Percentiles rank a stretch among this genome's conserved stretches.
Conservation (phyloP, 1,140 invertebrate genomes). For the Neotoxoptera formosana region DNA sequence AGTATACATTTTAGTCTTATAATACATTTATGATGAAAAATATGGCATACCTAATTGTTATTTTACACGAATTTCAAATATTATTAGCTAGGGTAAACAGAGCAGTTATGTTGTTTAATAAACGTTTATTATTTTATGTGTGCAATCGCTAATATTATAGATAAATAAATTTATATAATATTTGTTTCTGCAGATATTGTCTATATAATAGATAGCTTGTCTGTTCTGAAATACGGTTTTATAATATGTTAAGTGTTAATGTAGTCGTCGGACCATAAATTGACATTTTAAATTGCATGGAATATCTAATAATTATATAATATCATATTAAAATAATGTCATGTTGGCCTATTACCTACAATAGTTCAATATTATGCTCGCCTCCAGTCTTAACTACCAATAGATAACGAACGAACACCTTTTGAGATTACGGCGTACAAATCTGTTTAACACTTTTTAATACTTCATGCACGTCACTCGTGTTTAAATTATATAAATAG, state of each 20-base stretch:
- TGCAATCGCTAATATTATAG: not conserved
- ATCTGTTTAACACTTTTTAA: not conserved
- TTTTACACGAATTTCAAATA: not conserved
- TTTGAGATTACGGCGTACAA: not conserved
- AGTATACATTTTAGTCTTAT: not conserved
- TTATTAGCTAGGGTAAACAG: no score
- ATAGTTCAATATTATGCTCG: not conserved
- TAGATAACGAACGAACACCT: not conserved
- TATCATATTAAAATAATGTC: not conserved
- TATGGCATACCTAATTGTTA: not conserved
- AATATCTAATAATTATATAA: not conserved
- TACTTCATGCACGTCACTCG: not conserved
- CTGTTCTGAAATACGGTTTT: no score
- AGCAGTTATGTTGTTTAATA: not conserved
- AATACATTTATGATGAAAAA: not conserved
- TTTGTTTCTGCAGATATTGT: not conserved
- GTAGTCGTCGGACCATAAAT: not conserved
- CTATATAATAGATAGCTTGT: no score
- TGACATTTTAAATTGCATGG: not conserved
- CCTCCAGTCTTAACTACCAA: not conserved
- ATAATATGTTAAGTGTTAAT: not conserved
- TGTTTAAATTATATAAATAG: no score
- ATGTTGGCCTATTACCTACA: not conserved
- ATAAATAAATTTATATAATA: not conserved
- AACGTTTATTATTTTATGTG: not conserved